Conservation (phyloP, 37 sponge, comb jelly and placozoan genomes). For the Spongilla lacustris region DNA sequence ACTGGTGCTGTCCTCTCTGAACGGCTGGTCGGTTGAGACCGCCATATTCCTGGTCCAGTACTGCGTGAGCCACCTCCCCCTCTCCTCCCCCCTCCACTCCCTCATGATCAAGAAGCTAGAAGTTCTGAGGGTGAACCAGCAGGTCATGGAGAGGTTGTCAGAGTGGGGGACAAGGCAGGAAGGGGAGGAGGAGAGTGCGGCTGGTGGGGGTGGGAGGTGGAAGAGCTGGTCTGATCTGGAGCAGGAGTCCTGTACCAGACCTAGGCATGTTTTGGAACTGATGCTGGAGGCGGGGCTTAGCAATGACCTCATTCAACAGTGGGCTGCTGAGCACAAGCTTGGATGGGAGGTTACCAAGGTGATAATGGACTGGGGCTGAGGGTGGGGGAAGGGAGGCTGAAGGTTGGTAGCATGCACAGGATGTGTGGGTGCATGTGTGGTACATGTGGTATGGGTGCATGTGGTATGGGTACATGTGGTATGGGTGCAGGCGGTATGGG, state of each 20-base stretch:
- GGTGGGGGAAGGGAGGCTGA: constrained; percentile 39
- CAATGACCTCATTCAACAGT: constrained; percentile 34
- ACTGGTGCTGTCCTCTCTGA: constrained; percentile 50
- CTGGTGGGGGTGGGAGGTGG: constrained; percentile 44
- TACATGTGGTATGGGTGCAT: too few relatives aligned
- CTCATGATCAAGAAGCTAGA: constrained; percentile 38
- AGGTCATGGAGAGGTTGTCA: constrained; percentile 27
- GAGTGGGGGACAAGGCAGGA: not conserved
- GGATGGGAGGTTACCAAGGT: constrained; percentile 19
- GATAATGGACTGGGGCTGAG: constrained; percentile 20
- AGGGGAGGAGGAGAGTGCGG: not conserved
- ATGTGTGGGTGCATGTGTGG: too few relatives aligned
- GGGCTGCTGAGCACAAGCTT: constrained; percentile 51
- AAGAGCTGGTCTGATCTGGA: constrained; percentile 57
- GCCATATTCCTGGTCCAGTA: constrained; percentile 53
- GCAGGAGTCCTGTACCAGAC: constrained; percentile 34
- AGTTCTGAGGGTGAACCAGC: constrained; percentile 46
- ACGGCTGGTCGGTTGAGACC: constrained; percentile 58
- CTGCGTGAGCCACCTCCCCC: constrained; percentile 50
- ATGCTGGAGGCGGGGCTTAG: constrained; percentile 36
- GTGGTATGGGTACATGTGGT: too few relatives aligned
- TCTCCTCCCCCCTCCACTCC: constrained; percentile 28
- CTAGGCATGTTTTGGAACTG: constrained; percentile 42
- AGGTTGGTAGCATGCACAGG: not conserved
- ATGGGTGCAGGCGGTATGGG: too few relatives aligned